A percentile compares a stretch with the other conserved stretches of the same genome.
Conservation (phyloP, 1,140 invertebrate species). For the Sitobion miscanthi region DNA sequence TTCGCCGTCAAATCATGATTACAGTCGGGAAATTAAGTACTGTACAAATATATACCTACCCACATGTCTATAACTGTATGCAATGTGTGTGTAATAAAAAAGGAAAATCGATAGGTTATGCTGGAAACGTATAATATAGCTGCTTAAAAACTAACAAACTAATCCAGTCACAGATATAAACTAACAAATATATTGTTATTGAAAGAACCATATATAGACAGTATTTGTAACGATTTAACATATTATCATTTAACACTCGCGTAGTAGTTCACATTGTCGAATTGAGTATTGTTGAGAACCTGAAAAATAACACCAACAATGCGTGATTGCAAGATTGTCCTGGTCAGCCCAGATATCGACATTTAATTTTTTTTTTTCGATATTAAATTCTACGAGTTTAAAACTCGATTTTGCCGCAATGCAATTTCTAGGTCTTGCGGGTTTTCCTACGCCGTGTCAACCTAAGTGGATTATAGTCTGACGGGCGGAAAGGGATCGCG, state of each 20-base stretch:
- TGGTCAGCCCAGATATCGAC: background rate
- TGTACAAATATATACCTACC: background rate
- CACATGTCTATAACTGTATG: background rate
- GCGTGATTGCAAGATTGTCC: background rate
- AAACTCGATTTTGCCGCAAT: slow-evolving; percentile 29
- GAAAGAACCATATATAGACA: background rate
- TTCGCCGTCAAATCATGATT: background rate
- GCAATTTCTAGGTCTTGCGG: background rate
- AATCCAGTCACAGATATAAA: background rate
- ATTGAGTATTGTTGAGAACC: background rate
- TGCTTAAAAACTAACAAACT: background rate
- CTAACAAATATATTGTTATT: background rate
- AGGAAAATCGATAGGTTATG: background rate
- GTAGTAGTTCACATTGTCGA: background rate
- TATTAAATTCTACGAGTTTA: background rate
- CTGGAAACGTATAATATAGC: background rate
- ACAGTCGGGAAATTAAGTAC: background rate
- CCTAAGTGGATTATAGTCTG: slow-evolving; percentile 39
- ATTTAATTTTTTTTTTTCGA: background rate
- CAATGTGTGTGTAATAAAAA: background rate
- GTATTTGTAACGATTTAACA: background rate
- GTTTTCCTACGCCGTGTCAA: background rate
- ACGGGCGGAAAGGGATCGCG: background rate
- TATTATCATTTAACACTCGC: no score
- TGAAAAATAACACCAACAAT: background rate